Evolutionary conservation across 2,113 vertebrate genomes (phyloP), one percentile per base, ranked within the genome.

Genomic region (Ptyas mucosa): DNA sequence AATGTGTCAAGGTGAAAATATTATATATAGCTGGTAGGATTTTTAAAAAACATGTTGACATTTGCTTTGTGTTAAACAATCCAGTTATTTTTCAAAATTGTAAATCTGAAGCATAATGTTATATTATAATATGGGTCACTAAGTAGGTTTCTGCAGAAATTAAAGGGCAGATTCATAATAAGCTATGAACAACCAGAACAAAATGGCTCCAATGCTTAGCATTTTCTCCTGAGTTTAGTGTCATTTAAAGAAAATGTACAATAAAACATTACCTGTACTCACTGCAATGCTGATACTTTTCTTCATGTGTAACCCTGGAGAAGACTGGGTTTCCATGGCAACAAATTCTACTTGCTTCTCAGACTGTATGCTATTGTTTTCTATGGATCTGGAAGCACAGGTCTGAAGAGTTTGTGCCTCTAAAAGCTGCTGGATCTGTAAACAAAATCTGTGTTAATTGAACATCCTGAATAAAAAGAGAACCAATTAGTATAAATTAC

Each of bases 351-450:
- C 89, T 8, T 93, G 95, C 91, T 93, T 95, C 89, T 94, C 91
- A 0, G 69, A 88, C 93, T 95, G 96, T 43, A 12, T 39, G 0
- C 91, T 34, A 0, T 1, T 90, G 92, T 95, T 54, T 52, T 23
- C 93, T 61, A 52, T 46, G 11, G 46, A 90, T 91, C 95, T 90
- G 9, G 85, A 92, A 94, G 97, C 95, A 93, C 93, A 93, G 39
- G 94, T 90, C 85, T 96, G 95, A 85, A 58, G 87, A 94, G 96
- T 96, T 94, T 99, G 99, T 6, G 98, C 98, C 94, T 99, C 98
- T 94, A 99, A 94, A 18, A 99, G 96, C 96, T 98, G 99, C 51
- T 99, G 98, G 95, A 99, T 99, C 99, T 99, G 94, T 51, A 96
- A 96, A 0, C 10, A 93, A 89, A 51, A 64, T 64, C 15, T 61